Conservation (phyloP, 1,140 invertebrate genomes). For the Callitettix versicolor region DNA sequence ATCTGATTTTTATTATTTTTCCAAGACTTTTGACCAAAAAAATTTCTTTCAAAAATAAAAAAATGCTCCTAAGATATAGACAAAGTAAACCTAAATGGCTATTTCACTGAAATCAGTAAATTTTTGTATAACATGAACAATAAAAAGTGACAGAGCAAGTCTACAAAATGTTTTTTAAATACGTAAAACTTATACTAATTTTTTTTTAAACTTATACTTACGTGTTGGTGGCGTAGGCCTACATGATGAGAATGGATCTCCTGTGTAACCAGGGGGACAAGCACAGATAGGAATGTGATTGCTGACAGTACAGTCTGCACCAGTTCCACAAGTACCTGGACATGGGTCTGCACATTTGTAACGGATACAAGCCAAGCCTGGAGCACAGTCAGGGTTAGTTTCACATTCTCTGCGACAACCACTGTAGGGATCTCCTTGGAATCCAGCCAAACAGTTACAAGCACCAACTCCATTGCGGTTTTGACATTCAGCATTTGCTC, state of each 20-base stretch:
- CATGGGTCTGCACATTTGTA: conserved; percentile 69
- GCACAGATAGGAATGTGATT: conserved; percentile 56
- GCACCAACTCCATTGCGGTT: conserved; percentile 61
- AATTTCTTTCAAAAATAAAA: no score
- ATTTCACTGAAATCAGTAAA: no score
- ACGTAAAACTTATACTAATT: no score
- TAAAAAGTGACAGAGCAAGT: no score
- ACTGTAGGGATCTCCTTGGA: conserved; percentile 55
- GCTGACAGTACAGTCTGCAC: no score
- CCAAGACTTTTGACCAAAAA: no score
- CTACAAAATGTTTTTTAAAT: no score
- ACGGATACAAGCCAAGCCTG: conserved; percentile 54
- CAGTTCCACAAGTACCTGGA: no score
- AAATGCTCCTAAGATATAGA: no score
- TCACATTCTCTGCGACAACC: conserved; percentile 52
- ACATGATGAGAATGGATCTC: conserved; percentile 46
- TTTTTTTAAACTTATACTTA: conserved; percentile 25
- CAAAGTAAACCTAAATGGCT: no score
- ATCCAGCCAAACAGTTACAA: conserved; percentile 54
- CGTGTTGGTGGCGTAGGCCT: conserved; percentile 29
- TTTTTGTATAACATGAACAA: no score
- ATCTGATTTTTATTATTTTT: no score
- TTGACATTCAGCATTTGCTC: conserved; percentile 59
- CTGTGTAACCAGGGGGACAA: conserved; percentile 39
- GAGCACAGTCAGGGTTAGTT: conserved; percentile 56